Evolutionary conservation across 2,888 invertebrate species (phyloP), one percentile per base, ranked within the genome.

Genomic region (Drosophila nr. perissopoda): DNA sequence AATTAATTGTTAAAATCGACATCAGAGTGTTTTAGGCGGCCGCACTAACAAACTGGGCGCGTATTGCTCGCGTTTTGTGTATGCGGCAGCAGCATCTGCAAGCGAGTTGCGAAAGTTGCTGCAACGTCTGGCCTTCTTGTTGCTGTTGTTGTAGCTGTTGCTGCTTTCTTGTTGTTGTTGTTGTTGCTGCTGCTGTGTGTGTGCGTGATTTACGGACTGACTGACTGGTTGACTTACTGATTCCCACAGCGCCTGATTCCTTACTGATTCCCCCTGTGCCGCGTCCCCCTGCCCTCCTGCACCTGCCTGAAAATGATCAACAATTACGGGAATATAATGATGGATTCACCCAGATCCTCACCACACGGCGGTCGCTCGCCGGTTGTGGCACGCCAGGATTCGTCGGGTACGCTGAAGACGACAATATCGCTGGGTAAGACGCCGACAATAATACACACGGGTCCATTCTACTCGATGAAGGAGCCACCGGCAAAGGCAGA

Each of bases 381-480:
- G 91, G 98, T 98, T 91, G 98, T 98, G 91, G 97, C 98, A 85
- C 95, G 98, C 82, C 98, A 98, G 94, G 99, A 99, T 94, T 98
- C 99, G 74, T 98, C 98, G 85, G 99, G 99, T 91, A 99, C 99
- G 79, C 95, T 99, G 85, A 99, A 99, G 94, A 98, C 99, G 87
- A 99, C 99, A 86, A 99, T 99, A 94, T 98, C 98, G 78, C 94
- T 99, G 83, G 99, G 99, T 86, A 99, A 99, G 94, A 98, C 98
- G 93, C 99, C 99, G 68, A 97, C 98, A 69, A 98, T 99, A 90
- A 98, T 99, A 94, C 98, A 98, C 93, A 98, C 98, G 94, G 99
- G 99, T 91, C 99, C 99, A 90, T 99, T 99, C 94, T 99, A 99
- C 94, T 96, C 99, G 93, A 97, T 99, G 96, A 98, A 98, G 95